Conservation (phyloP, 2,888 invertebrate species). For the Apeira syringaria region DNA sequence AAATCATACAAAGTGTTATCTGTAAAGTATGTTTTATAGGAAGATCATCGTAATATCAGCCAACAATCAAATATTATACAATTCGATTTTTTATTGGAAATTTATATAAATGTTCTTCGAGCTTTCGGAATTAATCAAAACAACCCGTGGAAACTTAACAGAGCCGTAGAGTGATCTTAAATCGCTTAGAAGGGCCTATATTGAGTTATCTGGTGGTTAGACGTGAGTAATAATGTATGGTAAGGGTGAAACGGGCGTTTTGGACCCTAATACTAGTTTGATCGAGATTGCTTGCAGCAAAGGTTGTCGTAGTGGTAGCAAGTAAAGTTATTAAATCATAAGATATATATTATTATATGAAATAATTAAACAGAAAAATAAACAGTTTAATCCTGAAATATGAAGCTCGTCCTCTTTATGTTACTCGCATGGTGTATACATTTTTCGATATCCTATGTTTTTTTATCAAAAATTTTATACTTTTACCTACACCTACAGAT, state of each 20-base stretch:
- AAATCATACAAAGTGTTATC: too few species aligned
- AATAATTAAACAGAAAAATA: too few species aligned
- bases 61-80: not conserved
- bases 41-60: too few species aligned
- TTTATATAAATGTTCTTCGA: constrained; percentile 7
- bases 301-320: constrained; percentile 56
- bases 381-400: too few species aligned
- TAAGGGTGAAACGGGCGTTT: constrained; percentile 50
- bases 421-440: too few species aligned
- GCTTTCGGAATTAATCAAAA: constrained; percentile 67
- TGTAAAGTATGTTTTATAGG: too few species aligned
- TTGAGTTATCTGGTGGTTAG: constrained; percentile 75
- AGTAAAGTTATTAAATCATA: constrained; percentile 29
- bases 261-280: constrained; percentile 44
- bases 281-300: constrained; percentile 51
- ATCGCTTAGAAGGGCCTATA: constrained; percentile 66
- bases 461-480: too few species aligned
- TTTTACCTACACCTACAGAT: too few species aligned
- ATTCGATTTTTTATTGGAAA: not conserved
- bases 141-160: constrained; percentile 64
- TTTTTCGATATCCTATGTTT: too few species aligned
- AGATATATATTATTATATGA: too few species aligned
- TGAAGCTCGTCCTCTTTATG: too few species aligned
- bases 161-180: constrained; percentile 72
- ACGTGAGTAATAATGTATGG: constrained; percentile 73